Percentiles rank a stretch among this genome's conserved stretches.
Evolutionary conservation across 2,797 vertebrate species (phyloP).

Genomic region (Orientallactaga sibirica): DNA sequence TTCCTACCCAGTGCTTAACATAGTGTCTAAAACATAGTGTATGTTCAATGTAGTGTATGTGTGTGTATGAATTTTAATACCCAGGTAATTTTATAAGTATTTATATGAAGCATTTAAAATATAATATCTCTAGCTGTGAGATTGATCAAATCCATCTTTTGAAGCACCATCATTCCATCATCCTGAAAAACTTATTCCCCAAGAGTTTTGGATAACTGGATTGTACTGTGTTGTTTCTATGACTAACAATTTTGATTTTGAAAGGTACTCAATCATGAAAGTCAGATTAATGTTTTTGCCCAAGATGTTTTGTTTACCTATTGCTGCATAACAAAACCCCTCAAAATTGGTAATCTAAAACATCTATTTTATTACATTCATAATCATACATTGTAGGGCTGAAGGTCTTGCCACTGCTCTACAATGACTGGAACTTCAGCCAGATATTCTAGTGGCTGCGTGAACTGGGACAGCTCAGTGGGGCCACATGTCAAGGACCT

Average conservation of each 20-base stretch:
- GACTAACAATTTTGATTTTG: constrained; percentile 76
- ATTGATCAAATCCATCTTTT: constrained; percentile 65
- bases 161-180: constrained; percentile 64
- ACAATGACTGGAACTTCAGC: not conserved
- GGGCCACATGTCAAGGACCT: not conserved
- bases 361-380: constrained; percentile 37
- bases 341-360: constrained; percentile 19
- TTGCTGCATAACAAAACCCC: not conserved
- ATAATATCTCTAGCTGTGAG: constrained; percentile 58
- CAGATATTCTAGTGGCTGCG: not conserved
- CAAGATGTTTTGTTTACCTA: constrained; percentile 58
- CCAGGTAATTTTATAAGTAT: not conserved
- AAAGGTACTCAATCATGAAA: constrained; percentile 68
- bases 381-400: not conserved
- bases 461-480: not conserved
- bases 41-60: not conserved
- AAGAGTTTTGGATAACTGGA: constrained; percentile 68
- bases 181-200: constrained; percentile 67
- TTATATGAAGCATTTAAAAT: constrained; percentile 60
- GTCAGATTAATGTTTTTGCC: constrained; percentile 38
- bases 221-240: constrained; percentile 69
- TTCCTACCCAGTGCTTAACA: not conserved
- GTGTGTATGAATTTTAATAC: not conserved
- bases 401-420: not conserved
- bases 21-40: not conserved